Evolutionary conservation across 2,888 invertebrate species (phyloP).

Genomic region (Tetragonisca angustula): DNA sequence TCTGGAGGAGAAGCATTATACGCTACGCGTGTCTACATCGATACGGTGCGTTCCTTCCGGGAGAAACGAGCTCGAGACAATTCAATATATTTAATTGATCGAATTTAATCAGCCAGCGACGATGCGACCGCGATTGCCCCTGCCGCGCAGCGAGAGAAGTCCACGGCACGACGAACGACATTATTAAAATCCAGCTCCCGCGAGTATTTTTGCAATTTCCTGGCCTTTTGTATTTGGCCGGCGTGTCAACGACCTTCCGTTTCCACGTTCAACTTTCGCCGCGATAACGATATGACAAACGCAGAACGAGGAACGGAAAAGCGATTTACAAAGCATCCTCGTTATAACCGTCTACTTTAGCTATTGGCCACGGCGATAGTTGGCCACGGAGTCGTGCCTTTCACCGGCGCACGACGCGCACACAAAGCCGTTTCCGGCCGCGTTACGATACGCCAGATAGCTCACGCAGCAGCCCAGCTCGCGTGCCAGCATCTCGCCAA

Average conservation of each 20-base stretch:
- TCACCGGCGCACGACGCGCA: conserved; percentile 44
- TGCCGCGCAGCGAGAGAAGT: too few species aligned
- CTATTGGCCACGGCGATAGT: conserved; percentile 52
- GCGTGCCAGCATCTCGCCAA: conserved; percentile 37
- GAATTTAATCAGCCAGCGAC: conserved; percentile 20
- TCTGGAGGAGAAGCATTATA: neutral
- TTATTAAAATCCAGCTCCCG: conserved; percentile 19
- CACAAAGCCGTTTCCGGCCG: conserved; percentile 63
- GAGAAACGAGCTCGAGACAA: neutral
- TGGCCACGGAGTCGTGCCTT: conserved; percentile 45
- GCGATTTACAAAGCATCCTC: conserved; percentile 53
- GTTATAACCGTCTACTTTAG: conserved; percentile 43
- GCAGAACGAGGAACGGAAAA: conserved; percentile 43
- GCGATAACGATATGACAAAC: conserved; percentile 51
- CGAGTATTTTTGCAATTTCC: conserved; percentile 45
- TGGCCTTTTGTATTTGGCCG: conserved; percentile 7
- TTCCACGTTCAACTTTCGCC: conserved; percentile 24
- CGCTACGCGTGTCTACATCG: conserved; percentile 4
- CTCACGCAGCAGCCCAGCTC: conserved; percentile 27
- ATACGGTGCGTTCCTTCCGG: neutral
- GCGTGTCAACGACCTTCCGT: conserved; percentile 37
- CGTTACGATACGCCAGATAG: conserved; percentile 56
- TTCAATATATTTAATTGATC: conserved; percentile 39
- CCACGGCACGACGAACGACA: neutral
- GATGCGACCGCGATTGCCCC: neutral